These are phyloP conservation scores for Cacoxenus indagator DNA, from an alignment of 2,888 invertebrate species.

Conservation along the genomic window DNA sequence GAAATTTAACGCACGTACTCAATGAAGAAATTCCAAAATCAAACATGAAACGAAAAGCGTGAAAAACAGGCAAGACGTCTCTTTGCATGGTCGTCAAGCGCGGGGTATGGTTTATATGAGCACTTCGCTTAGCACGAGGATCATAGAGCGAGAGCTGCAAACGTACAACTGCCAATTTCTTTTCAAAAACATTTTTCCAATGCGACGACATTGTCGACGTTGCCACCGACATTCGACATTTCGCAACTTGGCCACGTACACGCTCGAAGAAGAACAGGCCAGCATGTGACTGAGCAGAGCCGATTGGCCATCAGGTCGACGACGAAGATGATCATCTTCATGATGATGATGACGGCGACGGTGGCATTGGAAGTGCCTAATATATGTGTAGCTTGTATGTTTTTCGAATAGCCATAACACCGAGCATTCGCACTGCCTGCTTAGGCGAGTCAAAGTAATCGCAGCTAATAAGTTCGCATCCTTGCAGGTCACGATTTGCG, in stretches of 20 bases:
- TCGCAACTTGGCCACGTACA: slow-evolving; percentile 64
- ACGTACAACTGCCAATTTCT: slow-evolving; percentile 56
- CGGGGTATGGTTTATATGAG: too few relatives aligned
- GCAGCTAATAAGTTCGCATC: slow-evolving; percentile 66
- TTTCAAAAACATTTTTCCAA: slow-evolving; percentile 57
- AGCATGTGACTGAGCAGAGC: neutral
- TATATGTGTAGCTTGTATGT: neutral
- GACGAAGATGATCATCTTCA: neutral
- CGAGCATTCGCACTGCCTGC: neutral
- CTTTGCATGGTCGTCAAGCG: too few relatives aligned
- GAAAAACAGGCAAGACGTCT: neutral
- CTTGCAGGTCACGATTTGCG: slow-evolving; percentile 64
- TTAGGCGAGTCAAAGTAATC: slow-evolving; percentile 52
- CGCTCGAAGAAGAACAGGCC: slow-evolving; percentile 35
- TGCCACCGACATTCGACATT: slow-evolving; percentile 55
- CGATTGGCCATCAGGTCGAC: neutral
- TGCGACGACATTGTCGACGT: slow-evolving; percentile 30
- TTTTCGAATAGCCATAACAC: neutral
- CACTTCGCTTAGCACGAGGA: too few relatives aligned
- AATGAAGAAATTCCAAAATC: slow-evolving; percentile 67
- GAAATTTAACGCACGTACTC: slow-evolving; percentile 65
- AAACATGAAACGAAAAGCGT: slow-evolving; percentile 30
- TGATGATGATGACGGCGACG: neutral
- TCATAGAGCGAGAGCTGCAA: neutral
- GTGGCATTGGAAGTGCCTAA: slow-evolving; percentile 24